Evolutionary conservation across 2,797 vertebrate genomes (phyloP).

Genomic region (Margarornis squamiger): DNA sequence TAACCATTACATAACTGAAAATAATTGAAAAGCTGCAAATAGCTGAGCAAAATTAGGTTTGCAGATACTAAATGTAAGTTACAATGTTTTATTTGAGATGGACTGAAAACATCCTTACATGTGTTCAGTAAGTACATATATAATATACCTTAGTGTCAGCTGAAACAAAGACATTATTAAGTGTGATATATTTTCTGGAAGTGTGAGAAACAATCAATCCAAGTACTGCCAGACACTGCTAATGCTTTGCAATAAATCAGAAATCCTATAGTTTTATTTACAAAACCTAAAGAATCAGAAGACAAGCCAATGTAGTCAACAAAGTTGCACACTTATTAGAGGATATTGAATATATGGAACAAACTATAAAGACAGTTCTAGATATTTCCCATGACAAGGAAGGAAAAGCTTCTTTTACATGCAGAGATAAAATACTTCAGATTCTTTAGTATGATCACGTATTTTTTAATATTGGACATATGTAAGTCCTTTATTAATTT

Average conservation of each 20-base stretch:
- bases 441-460: not conserved
- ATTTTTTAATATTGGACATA: not conserved
- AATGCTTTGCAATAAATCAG: not conserved
- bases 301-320: not conserved
- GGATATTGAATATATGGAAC: not conserved
- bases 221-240: not conserved
- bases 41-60: not conserved
- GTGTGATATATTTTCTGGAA: not conserved
- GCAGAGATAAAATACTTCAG: not conserved
- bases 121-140: too few species aligned
- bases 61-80: not conserved
- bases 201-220: not conserved
- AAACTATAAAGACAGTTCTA: not conserved
- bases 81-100: not conserved
- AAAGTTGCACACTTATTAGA: not conserved
- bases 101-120: too few species aligned
- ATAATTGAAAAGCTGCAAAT: not conserved
- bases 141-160: not conserved
- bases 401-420: not conserved
- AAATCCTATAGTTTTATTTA: not conserved
- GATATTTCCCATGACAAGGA: not conserved
- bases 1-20: not conserved
- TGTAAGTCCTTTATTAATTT: not conserved
- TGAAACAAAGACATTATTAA: not conserved
- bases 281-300: not conserved